These are phyloP conservation scores for Corythucha ciliata DNA, from an alignment of 2,888 invertebrate genomes.

Conservation along the genomic window DNA sequence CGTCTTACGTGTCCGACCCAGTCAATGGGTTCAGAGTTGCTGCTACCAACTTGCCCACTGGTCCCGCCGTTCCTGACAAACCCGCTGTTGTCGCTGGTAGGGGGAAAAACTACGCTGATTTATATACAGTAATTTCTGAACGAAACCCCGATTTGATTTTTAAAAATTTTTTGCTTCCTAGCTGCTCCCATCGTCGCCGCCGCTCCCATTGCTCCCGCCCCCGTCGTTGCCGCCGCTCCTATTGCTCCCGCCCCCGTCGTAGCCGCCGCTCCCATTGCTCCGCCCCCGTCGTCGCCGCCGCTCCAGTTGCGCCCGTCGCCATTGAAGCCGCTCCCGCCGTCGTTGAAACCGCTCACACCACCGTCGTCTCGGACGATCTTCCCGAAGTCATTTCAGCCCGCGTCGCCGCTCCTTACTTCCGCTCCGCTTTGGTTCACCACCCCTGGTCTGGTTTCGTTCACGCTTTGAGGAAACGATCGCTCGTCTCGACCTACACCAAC, in stretches of 20 bases:
- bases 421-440: conserved; percentile 15
- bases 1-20: conserved; percentile 54
- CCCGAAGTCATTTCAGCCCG: conserved; percentile 31
- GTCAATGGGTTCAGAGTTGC: conserved; percentile 55
- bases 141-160: conserved; percentile 40
- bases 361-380: conserved; percentile 37
- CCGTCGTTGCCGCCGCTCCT: conserved; percentile 34
- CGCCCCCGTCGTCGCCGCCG: conserved; percentile 42
- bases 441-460: conserved; percentile 23
- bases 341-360: conserved; percentile 4
- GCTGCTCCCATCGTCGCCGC: conserved; percentile 40
- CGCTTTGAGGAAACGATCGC: conserved; percentile 24
- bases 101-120: no score
- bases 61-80: conserved; percentile 19
- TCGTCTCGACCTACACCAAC: conserved; percentile 25
- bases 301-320: conserved; percentile 12
- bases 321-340: background rate
- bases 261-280: conserved; percentile 18
- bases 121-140: no score
- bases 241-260: conserved; percentile 39
- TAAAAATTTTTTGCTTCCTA: no score
- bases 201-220: conserved; percentile 39
- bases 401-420: conserved; percentile 1
- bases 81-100: conserved; percentile 21
- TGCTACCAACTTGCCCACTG: conserved; percentile 52